Evolutionary conservation across 2,797 vertebrate genomes (phyloP).

Genomic region (Lithobates sylvaticus): DNA sequence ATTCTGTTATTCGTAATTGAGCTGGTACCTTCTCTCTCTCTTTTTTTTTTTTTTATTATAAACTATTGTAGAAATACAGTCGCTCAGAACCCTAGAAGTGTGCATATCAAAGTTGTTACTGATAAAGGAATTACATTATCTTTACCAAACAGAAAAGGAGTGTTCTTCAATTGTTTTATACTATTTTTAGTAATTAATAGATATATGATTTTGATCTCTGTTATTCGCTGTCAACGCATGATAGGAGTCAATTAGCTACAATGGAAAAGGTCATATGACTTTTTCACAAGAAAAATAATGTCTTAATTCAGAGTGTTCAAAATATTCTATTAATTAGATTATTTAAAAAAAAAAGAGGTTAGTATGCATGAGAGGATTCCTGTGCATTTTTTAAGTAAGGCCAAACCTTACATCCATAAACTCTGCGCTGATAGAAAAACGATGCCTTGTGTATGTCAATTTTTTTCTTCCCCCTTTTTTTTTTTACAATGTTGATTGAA

Average conservation of each 20-base stretch:
- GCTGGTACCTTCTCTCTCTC: conserved; percentile 19
- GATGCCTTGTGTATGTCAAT: too few relatives aligned
- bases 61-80: conserved; percentile 20
- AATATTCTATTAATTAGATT: too few relatives aligned
- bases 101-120: neutral
- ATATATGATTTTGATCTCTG: neutral
- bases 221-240: neutral
- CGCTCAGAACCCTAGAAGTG: neutral
- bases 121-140: conserved; percentile 14
- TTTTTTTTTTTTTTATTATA: neutral
- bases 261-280: neutral
- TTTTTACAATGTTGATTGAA: too few relatives aligned
- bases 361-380: neutral
- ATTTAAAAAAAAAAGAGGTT: neutral
- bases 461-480: too few relatives aligned
- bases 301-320: neutral
- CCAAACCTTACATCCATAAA: neutral
- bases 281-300: neutral
- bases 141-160: neutral
- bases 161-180: neutral
- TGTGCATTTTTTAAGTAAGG: neutral
- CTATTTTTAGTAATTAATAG: neutral
- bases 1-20: conserved; percentile 46
- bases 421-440: too few relatives aligned
- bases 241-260: neutral